Percentiles rank a stretch among this genome's conserved stretches.
Evolutionary conservation across 2,113 vertebrate species (phyloP).

Genomic region (Esox niger): DNA sequence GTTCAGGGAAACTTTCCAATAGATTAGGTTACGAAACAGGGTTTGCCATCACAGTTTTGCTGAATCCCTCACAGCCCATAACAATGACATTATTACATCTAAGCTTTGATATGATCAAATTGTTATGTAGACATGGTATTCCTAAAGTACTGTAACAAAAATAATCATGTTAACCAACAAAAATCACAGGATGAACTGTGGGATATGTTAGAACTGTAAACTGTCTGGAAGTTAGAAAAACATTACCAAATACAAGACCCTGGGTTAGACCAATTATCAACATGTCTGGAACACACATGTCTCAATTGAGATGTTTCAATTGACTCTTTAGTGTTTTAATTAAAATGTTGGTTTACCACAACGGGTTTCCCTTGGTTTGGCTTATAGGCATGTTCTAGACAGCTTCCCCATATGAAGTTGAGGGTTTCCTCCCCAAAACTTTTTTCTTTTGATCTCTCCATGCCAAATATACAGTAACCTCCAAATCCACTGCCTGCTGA

Average conservation of each 20-base stretch:
- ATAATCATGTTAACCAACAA: background rate
- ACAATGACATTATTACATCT: background rate
- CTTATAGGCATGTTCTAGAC: slow-evolving; percentile 34
- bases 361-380: slow-evolving; percentile 48
- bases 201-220: slow-evolving; percentile 1
- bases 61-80: background rate
- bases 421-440: slow-evolving; percentile 24
- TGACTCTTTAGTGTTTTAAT: slow-evolving; percentile 53
- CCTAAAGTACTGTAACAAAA: background rate
- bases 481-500: background rate
- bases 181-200: background rate
- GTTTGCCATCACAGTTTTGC: background rate
- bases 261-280: slow-evolving; percentile 30
- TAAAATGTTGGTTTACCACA: slow-evolving; percentile 49
- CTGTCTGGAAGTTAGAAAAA: slow-evolving; percentile 18
- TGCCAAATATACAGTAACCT: background rate
- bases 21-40: background rate
- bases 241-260: slow-evolving; percentile 5
- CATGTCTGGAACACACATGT: slow-evolving; percentile 48
- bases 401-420: slow-evolving; percentile 25
- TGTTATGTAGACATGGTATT: too few species aligned
- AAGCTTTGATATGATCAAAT: background rate
- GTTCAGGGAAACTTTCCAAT: background rate
- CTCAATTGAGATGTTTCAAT: slow-evolving; percentile 39
- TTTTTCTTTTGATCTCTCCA: slow-evolving; percentile 15